Evolutionary conservation across 2,113 vertebrate species (phyloP), one percentile per base, ranked within the genome.

Genomic region (Ploceus nigricollis): DNA sequence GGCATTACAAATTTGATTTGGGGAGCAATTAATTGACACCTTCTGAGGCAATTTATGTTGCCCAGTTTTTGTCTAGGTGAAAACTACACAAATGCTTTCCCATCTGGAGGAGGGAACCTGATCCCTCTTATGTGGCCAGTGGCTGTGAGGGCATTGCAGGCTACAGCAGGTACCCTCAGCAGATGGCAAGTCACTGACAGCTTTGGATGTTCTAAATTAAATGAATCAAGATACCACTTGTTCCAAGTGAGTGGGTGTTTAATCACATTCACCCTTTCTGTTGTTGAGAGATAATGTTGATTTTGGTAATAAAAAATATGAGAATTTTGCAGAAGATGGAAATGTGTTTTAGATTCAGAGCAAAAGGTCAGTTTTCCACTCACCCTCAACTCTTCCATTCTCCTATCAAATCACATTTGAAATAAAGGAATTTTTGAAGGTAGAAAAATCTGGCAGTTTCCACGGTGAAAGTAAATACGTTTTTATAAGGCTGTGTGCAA

Each of bases 201-300:
- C 87, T 91, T 77, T 39, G 45, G 68, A 77, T 73, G 68, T 47
- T 91, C 95, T 84, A 64, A 97, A 94, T 93, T 86, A 94, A 93
- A 94, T 77, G 24, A 89, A 95, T 96, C 93, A 91, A 96, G 91
- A 94, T 69, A 50, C n/a, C 82, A 81, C 92, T 93, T 82, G 79
- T 90, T 96, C 87, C 94, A 91, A 88, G 88, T 40, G 75, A 96
- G 84, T 87, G 72, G 84, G 84, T 89, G 82, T 94, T 96, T 95
- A 96, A 96, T 96, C 82, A 85, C 69, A 72, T 68, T 91, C 21
- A 1, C 95, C 90, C 82, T 95, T 85, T 84, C 66, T 63, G 48
- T 76, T 89, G 84, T 61, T 96, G 90, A 92, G 77, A 93, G 93
- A 72, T 76, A 85, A 73, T 64, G 80, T 56, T 86, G 91, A 72